Evolutionary conservation across 2,888 invertebrate species (phyloP), one percentile per base, ranked within the genome.

Genomic region (Sarcophaga caerulescens): DNA sequence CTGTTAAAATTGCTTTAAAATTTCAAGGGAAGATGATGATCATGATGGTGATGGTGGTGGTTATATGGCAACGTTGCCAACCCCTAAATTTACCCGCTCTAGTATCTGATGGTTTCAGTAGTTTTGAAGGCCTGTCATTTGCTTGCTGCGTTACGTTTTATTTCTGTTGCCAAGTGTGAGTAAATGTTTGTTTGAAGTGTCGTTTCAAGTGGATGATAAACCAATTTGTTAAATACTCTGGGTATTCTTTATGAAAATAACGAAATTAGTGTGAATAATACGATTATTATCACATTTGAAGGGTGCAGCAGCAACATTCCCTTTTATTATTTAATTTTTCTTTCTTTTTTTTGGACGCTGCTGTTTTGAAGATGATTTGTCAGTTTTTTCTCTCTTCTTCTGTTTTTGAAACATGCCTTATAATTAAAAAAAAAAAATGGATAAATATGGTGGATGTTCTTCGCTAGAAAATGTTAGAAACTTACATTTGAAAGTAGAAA

Each of bases 241-340:
- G 35, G 35, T 35, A 35, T 35, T 35, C 35, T 35, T 35, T 35
- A 35, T 35, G 35, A 35, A 35, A 35, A 76, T 81, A 80, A 84
- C 74, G 71, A 89, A 90, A 90, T 88, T 88, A 88, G 87, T 89
- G 88, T 87, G 85, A 89, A 89, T 90, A 90, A 90, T 90, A 88
- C 89, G 83, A 89, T 90, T 89, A 89, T 82, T 77, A 82, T 81
- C 79, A 82, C 12, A 77, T 70, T 74, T 84, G 86, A 86, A 84
- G 86, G 81, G 84, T 75, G 84, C 78, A 78, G 17, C 17, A 25
- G 52, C 52, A 14, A 4, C 52, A 4, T 52, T 12, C 52, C 17
- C 52, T 52, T 17, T 52, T 47, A 11, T 17, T 52, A 35, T 35
- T 35, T 35, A 35, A 35, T 35, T 35, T 35, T 17, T 14, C 4